Base-by-base conservation (phyloP, 2,888 invertebrate species). In the Eupithecia subfuscata region DNA sequence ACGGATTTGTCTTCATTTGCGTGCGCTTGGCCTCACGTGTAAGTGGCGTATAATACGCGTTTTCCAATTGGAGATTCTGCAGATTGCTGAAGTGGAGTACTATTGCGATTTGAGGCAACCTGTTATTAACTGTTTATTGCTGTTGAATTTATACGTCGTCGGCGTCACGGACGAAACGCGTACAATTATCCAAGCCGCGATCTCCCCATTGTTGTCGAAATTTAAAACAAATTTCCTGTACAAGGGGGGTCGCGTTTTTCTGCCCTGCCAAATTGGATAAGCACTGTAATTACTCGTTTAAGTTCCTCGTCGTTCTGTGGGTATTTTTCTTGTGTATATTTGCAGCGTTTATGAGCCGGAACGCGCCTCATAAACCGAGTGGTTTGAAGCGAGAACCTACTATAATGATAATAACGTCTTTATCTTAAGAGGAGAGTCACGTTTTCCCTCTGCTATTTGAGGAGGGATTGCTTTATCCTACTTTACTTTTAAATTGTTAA, bases 161-260 rank as follows among this genome's bases (percentile, higher is more conserved):
- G 86, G 85, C 93, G 92, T 94, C 91, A 93, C 91, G 92, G 92
- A 85, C 85, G 84, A 89, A 92, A 90, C 90, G 87, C 89, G 89
- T 88, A 88, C 91, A 93, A 94, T 94, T 94, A 94, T 93, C 93
- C 89, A 82, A 85, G 85, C 89, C 85, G 88, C 90, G 85, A 94
- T 95, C 93, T 93, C 90, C 90, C 94, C 94, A 95, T 94, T 95
- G 94, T 95, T 94, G 93, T 93, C 90, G 93, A 95, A 94, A 92
- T 94, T 94, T 93, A 92, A 95, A 95, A 94, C 94, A 94, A 94
- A 94, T 95, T 94, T 93, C 92, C 92, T 92, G 91, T 90, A 87
- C 89, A 88, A 90, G 91, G 92, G 92, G 90, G 94, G 94, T 92
- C 94, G 92, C 89, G 88, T 94, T 94, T 93, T 93, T 93, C 91